Evolutionary conservation across 2,888 invertebrate species (phyloP), one percentile per base, ranked within the genome.

Genomic region (Schizotus pectinicornis): DNA sequence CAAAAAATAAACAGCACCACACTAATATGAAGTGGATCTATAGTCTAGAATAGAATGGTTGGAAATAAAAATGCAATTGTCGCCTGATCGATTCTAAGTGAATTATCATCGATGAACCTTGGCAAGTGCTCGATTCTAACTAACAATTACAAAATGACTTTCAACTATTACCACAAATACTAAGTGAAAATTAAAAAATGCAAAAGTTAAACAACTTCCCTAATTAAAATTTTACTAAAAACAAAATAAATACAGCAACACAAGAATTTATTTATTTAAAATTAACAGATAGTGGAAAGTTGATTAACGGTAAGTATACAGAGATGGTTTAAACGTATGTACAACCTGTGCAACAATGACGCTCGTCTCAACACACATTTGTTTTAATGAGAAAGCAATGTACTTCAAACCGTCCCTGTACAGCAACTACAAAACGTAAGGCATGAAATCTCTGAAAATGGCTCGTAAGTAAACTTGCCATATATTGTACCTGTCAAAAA

Each of bases 101-200:
- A 59, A 47, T 60, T 59, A 37, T 58, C 47, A 62, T 57, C 59
- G 62, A 65, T 62, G 57, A 61, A 66, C 67, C 67, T 64, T 65
- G 67, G 67, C 67, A 67, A 67, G 67, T 67, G 65, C 64, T 65
- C 63, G 53, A 62, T 57, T 63, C 61, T 65, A 59, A 64, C 67
- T 64, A 65, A 65, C 59, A 61, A 55, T 65, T 63, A 66, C 62
- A 67, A 67, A 67, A 67, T 61, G 63, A 63, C 59, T 22, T n/a
- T 61, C 49, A 61, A 62, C 60, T 55, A 59, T 62, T 62, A 63
- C 65, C 64, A 66, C 64, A 64, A 63, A 63, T 57, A 64, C 60
- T 62, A 64, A 54, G 34, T 47, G 56, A 62, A 64, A 65, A 59
- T 42, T 35, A 61, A 60, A 59, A 63, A 63, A 61, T 64, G 64